Evolutionary conservation across 2,888 invertebrate species (phyloP).

Genomic region (Philereme transversata): DNA sequence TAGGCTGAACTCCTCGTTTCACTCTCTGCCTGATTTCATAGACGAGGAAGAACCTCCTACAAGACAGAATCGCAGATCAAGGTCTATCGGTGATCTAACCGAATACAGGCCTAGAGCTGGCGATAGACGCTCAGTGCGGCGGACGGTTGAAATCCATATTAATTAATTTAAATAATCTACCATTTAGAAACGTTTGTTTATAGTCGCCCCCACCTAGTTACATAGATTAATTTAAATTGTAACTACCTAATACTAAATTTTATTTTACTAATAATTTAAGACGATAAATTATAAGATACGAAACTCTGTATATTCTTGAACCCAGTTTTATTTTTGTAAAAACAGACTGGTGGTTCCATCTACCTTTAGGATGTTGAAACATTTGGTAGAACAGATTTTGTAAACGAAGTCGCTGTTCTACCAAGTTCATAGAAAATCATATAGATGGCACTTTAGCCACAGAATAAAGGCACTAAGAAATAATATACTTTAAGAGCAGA

Average conservation of each 20-base stretch:
- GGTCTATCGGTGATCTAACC: constrained; percentile 76
- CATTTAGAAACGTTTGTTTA: constrained; percentile 12
- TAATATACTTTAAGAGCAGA: neutral
- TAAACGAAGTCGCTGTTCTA: neutral
- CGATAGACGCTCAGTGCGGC: constrained; percentile 71
- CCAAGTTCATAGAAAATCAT: constrained; percentile 1
- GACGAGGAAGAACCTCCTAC: constrained; percentile 62
- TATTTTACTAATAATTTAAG: neutral
- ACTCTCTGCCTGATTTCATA: constrained; percentile 80
- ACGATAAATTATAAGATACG: neutral
- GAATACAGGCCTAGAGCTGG: constrained; percentile 61
- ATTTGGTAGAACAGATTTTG: neutral
- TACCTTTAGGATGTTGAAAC: constrained; percentile 3
- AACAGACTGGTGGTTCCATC: constrained; percentile 15
- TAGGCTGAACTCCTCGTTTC: constrained; percentile 85
- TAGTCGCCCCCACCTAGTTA: neutral
- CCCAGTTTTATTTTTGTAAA: neutral
- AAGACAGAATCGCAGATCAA: constrained; percentile 65
- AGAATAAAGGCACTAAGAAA: neutral
- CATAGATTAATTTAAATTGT: neutral
- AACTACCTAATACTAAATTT: neutral
- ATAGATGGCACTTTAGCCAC: constrained; percentile 11
- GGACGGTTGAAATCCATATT: constrained; percentile 65
- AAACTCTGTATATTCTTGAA: neutral
- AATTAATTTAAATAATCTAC: constrained; percentile 32